These are phyloP conservation scores for Beroe ovata DNA, from an alignment of 37 sponge, comb jelly and placozoan genomes.

Conservation along the genomic window DNA sequence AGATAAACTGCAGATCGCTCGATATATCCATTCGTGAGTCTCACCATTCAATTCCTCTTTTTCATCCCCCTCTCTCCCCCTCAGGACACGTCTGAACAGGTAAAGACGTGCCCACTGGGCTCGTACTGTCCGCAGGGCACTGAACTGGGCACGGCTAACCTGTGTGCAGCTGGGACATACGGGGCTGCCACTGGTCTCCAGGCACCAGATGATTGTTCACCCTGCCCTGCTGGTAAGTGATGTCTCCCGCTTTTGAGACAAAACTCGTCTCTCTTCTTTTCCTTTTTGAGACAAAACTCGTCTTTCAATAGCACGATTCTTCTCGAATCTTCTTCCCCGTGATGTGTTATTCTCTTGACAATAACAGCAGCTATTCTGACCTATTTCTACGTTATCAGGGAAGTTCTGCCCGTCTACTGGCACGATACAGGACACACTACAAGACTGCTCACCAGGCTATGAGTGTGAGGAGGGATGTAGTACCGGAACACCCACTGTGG, in stretches of 20 bases:
- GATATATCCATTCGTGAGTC: no score
- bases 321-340: no score
- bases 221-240: slow-evolving; percentile 42
- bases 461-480: background rate
- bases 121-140: slow-evolving; percentile 58
- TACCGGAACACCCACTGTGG: background rate
- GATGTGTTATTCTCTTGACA: no score
- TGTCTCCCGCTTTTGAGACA: background rate
- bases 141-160: background rate
- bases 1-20: no score
- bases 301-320: no score
- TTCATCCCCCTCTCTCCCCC: no score
- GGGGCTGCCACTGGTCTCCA: slow-evolving; percentile 17
- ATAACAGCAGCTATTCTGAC: no score
- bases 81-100: slow-evolving; percentile 55
- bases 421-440: slow-evolving; percentile 10
- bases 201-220: background rate
- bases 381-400: no score
- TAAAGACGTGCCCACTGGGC: slow-evolving; percentile 57
- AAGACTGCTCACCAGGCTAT: slow-evolving; percentile 15
- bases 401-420: slow-evolving; percentile 20
- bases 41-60: no score
- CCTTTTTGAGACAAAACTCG: no score
- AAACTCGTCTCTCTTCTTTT: no score
- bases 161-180: slow-evolving; percentile 16